Base-by-base conservation (phyloP, 2,888 invertebrate genomes). In the Falcaria lacertinaria region DNA sequence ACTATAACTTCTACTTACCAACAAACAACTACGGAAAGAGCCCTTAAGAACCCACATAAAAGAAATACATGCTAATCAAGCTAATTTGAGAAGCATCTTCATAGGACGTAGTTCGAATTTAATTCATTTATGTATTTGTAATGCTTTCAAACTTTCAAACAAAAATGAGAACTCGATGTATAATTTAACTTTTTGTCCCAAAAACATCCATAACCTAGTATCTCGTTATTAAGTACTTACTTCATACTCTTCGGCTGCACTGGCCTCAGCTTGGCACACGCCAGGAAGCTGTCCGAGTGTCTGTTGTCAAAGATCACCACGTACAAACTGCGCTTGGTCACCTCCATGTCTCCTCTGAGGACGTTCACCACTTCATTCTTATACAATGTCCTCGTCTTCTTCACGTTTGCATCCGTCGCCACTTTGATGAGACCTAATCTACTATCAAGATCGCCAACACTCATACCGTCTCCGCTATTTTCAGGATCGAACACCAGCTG, bases 401-500 rank as follows among this genome's bases (percentile, higher is more conserved):
- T 86, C 50, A 77, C 83, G 38, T 89, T 84, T 0, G 91, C 92
- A 61, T 93, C 91, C 2, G 91, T 91, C 0, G 94, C 93, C 14
- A 96, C 92, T 61, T 93, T 93, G 17, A 96, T 88, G 56, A 94
- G 91, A 6, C 97, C 97, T 14, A 97, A 76, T 42, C 96, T 91
- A 2, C 85, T 81, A 57, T 96, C 95, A 48, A 97, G 78, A 68
- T 97, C 97, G 0, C 97, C 97, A 4, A 95, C 92, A 22, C 94
- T 92, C 71, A 92, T 91, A 0, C 92, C 93, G 11, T 90, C 81
- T 0, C 93, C 93, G 38, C 90, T 90, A 50, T 94, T 93, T 50
- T 94, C 92, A 0, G 97, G 97, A 85, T 97, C 96, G 64, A 96
- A 97, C 0, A 97, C 92, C 25, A 94, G 81, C 72, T 97, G 96